A percentile compares a stretch with the other conserved stretches of the same genome.
These are phyloP conservation scores for Suricata suricatta DNA, from an alignment of 2,113 vertebrate genomes.

Conservation along the genomic window DNA sequence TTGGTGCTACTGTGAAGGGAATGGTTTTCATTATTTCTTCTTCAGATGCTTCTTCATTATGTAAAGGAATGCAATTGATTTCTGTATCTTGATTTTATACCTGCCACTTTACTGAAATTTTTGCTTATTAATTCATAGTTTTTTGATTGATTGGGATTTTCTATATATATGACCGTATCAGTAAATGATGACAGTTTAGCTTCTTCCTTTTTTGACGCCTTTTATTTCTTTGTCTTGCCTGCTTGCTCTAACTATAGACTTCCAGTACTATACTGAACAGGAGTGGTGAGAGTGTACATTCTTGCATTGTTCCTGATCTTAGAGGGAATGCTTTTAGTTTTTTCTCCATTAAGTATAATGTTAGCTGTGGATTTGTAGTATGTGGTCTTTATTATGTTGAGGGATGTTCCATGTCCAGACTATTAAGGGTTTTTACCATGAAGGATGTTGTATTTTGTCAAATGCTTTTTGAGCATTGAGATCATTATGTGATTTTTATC, in stretches of 20 bases:
- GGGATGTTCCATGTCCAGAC: background rate
- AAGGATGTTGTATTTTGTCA: background rate
- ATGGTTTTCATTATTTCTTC: background rate
- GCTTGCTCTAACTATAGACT: background rate
- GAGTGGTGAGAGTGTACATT: background rate
- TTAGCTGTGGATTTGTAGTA: background rate
- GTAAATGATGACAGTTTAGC: background rate
- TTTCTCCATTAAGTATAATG: background rate
- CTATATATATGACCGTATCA: background rate
- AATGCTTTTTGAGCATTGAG: background rate
- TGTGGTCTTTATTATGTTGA: background rate
- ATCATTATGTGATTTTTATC: background rate
- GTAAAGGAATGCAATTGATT: background rate
- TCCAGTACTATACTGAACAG: background rate
- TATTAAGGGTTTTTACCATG: background rate
- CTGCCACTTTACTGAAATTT: background rate
- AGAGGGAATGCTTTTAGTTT: background rate
- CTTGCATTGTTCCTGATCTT: background rate
- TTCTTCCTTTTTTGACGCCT: background rate
- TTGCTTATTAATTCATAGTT: background rate
- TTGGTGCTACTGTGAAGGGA: background rate
- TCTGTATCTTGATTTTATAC: background rate
- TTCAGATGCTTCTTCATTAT: background rate
- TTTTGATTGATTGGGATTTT: background rate
- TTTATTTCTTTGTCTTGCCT: background rate